Conservation (phyloP, 2,113 vertebrate species). For the Scomber japonicus region DNA sequence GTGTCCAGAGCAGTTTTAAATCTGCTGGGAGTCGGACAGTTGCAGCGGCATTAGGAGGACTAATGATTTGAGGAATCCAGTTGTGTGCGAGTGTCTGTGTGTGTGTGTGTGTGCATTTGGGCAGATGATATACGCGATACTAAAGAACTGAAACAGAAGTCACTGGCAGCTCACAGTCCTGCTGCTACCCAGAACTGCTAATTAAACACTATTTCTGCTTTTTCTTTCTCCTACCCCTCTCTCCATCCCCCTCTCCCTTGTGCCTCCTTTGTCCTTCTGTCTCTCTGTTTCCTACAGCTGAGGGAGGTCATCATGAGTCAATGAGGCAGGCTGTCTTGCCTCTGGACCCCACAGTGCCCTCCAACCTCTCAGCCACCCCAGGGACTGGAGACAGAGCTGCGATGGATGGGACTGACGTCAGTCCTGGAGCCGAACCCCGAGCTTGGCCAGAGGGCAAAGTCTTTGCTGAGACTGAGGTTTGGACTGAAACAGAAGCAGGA, state of each 20-base stretch:
- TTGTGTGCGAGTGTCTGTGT: constrained; percentile 33
- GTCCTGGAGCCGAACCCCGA: constrained; percentile 9
- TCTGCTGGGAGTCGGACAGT: constrained; percentile 43
- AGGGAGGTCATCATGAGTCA: constrained; percentile 48
- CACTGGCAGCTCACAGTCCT: constrained; percentile 24
- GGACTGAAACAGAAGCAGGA: constrained; percentile 60
- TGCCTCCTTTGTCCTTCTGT: background rate
- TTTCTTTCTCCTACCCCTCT: background rate
- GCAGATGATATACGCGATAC: constrained; percentile 16
- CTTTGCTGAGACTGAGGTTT: constrained; percentile 55
- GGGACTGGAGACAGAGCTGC: constrained; percentile 23
- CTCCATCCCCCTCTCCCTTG: background rate
- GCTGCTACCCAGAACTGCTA: constrained; percentile 30
- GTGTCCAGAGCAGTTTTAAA: constrained; percentile 47
- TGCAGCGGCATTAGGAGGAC: constrained; percentile 47
- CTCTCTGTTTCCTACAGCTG: constrained; percentile 62
- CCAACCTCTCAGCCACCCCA: constrained; percentile 49
- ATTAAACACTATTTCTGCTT: constrained; percentile 39
- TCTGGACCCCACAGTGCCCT: constrained; percentile 41
- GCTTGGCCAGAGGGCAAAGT: constrained; percentile 52
- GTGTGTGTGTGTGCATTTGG: constrained; percentile 10
- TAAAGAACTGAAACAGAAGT: constrained; percentile 7
- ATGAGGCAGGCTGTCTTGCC: constrained; percentile 28
- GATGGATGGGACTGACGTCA: background rate
- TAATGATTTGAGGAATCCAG: constrained; percentile 51